Base-by-base conservation (phyloP, 2,888 invertebrate species). In the Pogonocherus hispidulus region DNA sequence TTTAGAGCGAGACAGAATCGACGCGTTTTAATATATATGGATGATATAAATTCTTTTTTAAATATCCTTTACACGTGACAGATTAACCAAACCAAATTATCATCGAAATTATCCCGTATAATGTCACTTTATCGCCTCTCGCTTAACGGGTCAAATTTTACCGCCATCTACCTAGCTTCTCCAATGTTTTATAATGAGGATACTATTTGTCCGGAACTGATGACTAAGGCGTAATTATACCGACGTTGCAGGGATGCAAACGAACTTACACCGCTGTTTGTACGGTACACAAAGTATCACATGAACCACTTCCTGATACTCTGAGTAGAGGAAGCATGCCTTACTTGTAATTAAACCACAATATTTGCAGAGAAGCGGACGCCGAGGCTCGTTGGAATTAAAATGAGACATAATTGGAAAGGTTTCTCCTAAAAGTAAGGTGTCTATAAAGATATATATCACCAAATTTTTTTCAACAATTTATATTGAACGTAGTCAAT, bases 341-440 rank as follows among this genome's bases (percentile, higher is more conserved):
- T 55, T 41, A 47, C 49, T 49, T 41, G 46, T 66, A 49, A 66
- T 60, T 62, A 66, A 49, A 62, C 66, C 62, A 55, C 60, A 66
- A 66, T 66, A 66, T 66, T 55, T 66, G 55, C 66, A 3, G 18
- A 66, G 35, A 37, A 8, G 22, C 41, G 44, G 32, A 55, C 19
- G 16, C 35, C 6, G 35, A 3, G 32, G 35, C 51, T 49, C 23
- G 11, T 19, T 18, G 20, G 16, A 37, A 41, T 16, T 41, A 41
- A 8, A 41, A 41, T 16, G 16, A n/a, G 41, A 16, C 41, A n/a
- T 37, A 41, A 32, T 32, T 32, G 11, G 11, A 32, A 32, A 11
- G 11, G 4, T 23, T 23, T 23, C 11, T 11, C 8, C 9, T 8
- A 32, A 8, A 5, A 32, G 2, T 9, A 9, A 11, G 3, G 8